These are phyloP conservation scores for Lindbergichthys nudifrons DNA, from an alignment of 2,797 vertebrate genomes.

Conservation along the genomic window DNA sequence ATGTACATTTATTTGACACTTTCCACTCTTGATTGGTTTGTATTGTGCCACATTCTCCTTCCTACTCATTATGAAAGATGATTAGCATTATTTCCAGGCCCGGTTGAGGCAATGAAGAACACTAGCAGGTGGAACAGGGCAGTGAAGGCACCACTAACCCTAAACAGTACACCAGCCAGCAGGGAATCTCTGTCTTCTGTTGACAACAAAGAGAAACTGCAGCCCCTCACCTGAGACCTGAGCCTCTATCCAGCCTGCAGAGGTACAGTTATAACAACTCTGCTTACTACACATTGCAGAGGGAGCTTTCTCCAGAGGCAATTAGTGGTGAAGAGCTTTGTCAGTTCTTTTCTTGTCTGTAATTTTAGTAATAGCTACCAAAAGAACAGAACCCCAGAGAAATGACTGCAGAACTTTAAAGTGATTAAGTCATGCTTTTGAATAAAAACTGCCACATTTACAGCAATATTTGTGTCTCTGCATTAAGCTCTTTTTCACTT, in stretches of 20 bases:
- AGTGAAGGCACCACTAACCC: slow-evolving; percentile 60
- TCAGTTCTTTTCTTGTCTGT: slow-evolving; percentile 47
- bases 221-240: slow-evolving; percentile 59
- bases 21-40: slow-evolving; percentile 74
- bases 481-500: slow-evolving; percentile 37
- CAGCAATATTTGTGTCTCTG: slow-evolving; percentile 29
- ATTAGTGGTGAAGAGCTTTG: slow-evolving; percentile 49
- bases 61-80: slow-evolving; percentile 70
- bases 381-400: slow-evolving; percentile 57
- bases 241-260: slow-evolving; percentile 54
- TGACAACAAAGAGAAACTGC: slow-evolving; percentile 47
- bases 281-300: slow-evolving; percentile 33
- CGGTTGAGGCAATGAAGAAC: slow-evolving; percentile 53
- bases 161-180: slow-evolving; percentile 28
- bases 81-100: slow-evolving; percentile 74
- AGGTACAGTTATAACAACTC: slow-evolving; percentile 48
- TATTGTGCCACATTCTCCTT: slow-evolving; percentile 65
- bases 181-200: slow-evolving; percentile 56
- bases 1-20: slow-evolving; percentile 76
- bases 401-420: slow-evolving; percentile 44
- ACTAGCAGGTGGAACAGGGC: slow-evolving; percentile 59
- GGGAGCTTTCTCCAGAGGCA: slow-evolving; percentile 49
- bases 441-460: slow-evolving; percentile 35
- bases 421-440: slow-evolving; percentile 42
- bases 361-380: slow-evolving; percentile 52